These are phyloP conservation scores for Aeoliscus strigatus DNA, from an alignment of 2,797 vertebrate species.

Conservation along the genomic window DNA sequence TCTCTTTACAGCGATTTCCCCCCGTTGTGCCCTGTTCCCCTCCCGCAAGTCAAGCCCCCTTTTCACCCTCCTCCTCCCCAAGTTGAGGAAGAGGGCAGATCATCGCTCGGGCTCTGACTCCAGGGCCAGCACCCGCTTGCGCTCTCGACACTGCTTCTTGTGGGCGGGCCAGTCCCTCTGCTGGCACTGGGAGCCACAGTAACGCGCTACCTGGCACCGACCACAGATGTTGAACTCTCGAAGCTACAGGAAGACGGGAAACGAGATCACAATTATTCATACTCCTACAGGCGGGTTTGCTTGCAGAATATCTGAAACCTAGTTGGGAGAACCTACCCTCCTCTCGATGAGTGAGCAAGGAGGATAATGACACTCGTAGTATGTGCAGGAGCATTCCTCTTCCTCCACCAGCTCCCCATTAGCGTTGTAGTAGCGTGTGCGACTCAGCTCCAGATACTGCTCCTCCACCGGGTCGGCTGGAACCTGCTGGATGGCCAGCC, in stretches of 20 bases:
- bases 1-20: constrained; percentile 45
- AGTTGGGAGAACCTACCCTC: constrained; percentile 77
- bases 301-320: too few relatives aligned
- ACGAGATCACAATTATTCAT: too few relatives aligned
- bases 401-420: constrained; percentile 97
- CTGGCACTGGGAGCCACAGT: constrained; percentile 98
- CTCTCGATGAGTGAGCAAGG: constrained; percentile 97
- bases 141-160: constrained; percentile 98
- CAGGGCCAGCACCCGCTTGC: constrained; percentile 86
- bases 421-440: constrained; percentile 96
- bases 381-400: constrained; percentile 96
- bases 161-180: constrained; percentile 99
- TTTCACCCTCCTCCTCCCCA: constrained; percentile 35
- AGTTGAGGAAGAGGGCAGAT: constrained; percentile 56
- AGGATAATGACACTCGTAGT: constrained; percentile 98
- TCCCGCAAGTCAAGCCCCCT: constrained; percentile 38
- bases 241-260: constrained; percentile 65
- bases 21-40: constrained; percentile 15
- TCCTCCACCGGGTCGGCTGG: constrained; percentile 97
- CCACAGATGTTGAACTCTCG: constrained; percentile 99
- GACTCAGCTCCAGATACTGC: constrained; percentile 92
- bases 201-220: constrained; percentile 94
- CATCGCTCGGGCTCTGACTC: constrained; percentile 95
- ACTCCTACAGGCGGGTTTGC: too few relatives aligned
- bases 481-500: constrained; percentile 98